Evolutionary conservation across 2,888 invertebrate genomes (phyloP), one percentile per base, ranked within the genome.

Genomic region (Nemotelus nigrinus): DNA sequence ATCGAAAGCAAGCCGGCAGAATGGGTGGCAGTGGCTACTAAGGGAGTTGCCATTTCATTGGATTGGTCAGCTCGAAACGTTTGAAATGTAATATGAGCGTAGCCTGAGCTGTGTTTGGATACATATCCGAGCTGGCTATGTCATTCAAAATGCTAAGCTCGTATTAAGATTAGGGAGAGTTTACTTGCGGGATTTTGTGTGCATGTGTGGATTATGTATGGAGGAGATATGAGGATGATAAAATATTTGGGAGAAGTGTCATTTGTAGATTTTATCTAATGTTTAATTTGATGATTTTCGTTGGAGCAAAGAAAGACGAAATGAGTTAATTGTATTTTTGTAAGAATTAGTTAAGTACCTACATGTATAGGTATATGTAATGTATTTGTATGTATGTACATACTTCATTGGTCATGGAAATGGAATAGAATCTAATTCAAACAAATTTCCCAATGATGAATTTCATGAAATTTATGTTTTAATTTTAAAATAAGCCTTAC

Each of bases 11-110:
- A n/a, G 58, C 45, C 57, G 3, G 48, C 39, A n/a, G 57, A 44
- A 39, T 63, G 41, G 75, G 74, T 60, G 71, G 77, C 41, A 77
- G 65, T 77, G 70, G 60, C 77, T 70, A 71, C 60, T 81, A 78
- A 80, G 81, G 82, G 82, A 81, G 82, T 81, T 81, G 78, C 80
- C 81, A 81, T 81, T 79, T 81, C 79, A 79, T 80, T 81, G 80
- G 81, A 82, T 82, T 82, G 82, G 82, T 81, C 82, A 82, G 50
- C 25, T 25, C 53, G 10, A 63, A 43, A 25, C 39, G 48, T 47
- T 7, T 8, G 67, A 67, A n/a, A 39, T 39, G 44, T 64, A 41
- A 41, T 64, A 44, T 41, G 64, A 7, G 39, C n/a, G 43, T 58
- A 25, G 6, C n/a, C 6, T 58, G 8, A 25, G 8, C 8, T 50